phyloP scores from a whole-genome alignment of 2,797 vertebrate species.

The Cyprinella venusta region DNA sequence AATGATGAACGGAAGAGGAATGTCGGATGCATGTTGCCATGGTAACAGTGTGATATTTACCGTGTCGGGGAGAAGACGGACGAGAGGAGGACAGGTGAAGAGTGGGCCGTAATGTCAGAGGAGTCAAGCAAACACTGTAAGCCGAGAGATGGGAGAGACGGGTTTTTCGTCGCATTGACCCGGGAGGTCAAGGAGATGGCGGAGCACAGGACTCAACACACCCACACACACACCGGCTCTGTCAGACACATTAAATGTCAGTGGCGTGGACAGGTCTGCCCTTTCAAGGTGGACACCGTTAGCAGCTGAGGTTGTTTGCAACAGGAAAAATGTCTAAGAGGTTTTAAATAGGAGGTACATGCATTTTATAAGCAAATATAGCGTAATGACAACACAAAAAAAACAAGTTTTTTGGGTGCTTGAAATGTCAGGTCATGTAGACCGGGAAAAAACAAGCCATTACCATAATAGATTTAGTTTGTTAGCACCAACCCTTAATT shows the following conservation, averaged over 20 bases:
- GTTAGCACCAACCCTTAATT: neutral
- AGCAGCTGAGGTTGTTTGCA: neutral
- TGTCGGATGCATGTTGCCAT: conserved; percentile 52
- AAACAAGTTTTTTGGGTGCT: neutral
- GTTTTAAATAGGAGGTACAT: neutral
- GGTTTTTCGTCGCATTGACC: conserved; percentile 8
- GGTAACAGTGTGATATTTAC: conserved; percentile 53
- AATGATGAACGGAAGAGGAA: conserved; percentile 14
- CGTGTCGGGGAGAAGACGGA: conserved; percentile 18
- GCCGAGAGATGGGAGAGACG: neutral
- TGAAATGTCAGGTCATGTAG: neutral
- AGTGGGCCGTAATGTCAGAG: conserved; percentile 9
- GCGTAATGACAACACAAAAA: neutral
- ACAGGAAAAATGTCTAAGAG: neutral
- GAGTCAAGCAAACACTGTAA: conserved; percentile 19
- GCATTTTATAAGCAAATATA: neutral
- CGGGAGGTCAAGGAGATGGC: conserved; percentile 31
- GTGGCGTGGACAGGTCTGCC: neutral
- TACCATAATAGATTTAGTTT: neutral
- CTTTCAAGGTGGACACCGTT: neutral
- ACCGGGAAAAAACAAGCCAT: neutral
- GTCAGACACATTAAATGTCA: conserved; percentile 22
- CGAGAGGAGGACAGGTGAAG: conserved; percentile 10
- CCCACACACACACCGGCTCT: neutral
- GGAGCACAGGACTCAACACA: conserved; percentile 5